These are phyloP conservation scores for Macrotus californicus DNA, from an alignment of 2,113 vertebrate species.

Conservation along the genomic window DNA sequence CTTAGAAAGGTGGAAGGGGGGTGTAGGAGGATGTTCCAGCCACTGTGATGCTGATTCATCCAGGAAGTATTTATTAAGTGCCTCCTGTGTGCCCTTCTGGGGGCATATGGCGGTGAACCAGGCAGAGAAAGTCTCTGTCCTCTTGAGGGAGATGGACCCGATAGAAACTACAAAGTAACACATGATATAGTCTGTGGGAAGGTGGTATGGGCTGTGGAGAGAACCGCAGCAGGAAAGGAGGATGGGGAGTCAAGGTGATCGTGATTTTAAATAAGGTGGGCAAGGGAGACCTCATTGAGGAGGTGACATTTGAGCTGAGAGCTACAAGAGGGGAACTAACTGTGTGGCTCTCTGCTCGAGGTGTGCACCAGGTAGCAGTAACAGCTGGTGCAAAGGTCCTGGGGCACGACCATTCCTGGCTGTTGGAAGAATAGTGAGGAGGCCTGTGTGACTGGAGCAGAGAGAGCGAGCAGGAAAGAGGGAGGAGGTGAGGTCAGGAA, in stretches of 20 bases:
- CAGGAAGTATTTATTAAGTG: not conserved
- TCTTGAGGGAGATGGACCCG: not conserved
- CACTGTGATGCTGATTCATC: not conserved
- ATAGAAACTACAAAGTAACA: not conserved
- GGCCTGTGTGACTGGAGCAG: not conserved
- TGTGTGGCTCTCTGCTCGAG: not conserved
- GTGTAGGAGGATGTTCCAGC: not conserved
- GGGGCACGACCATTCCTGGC: not conserved
- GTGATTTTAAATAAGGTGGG: not conserved
- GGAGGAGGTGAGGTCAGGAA: not conserved
- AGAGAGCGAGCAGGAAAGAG: not conserved
- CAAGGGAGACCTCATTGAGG: not conserved
- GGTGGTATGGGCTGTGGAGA: not conserved
- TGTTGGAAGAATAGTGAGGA: not conserved
- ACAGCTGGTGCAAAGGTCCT: not conserved
- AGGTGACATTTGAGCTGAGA: not conserved
- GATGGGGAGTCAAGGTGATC: not conserved
- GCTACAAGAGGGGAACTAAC: not conserved
- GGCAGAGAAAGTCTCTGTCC: not conserved
- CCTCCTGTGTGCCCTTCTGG: not conserved
- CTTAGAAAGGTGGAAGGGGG: not conserved
- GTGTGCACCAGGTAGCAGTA: not conserved
- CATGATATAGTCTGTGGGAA: not conserved
- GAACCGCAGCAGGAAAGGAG: not conserved
- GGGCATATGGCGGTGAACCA: not conserved